Evolutionary conservation across 53 echinoderm and acorn worm species (phyloP).

Genomic region (Paracentrotus lividus): DNA sequence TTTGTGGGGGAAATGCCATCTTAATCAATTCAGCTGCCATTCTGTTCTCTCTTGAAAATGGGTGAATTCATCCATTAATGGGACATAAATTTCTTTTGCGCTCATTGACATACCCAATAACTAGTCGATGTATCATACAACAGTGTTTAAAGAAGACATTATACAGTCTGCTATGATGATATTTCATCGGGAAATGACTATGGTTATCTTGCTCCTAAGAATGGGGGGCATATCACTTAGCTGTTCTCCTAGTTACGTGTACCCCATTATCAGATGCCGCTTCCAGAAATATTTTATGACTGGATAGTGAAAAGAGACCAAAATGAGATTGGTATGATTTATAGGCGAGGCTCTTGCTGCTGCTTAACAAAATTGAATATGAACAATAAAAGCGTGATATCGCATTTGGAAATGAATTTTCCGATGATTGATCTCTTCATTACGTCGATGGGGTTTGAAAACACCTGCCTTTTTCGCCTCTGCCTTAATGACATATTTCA

Average conservation of each 20-base stretch:
- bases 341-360: not conserved
- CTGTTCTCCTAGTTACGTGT: slow-evolving; percentile 52
- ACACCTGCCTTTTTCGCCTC: slow-evolving; percentile 38
- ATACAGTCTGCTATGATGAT: slow-evolving; percentile 18
- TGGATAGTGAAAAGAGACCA: not conserved
- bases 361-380: slow-evolving; percentile 47
- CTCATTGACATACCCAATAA: slow-evolving; percentile 25
- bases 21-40: slow-evolving; percentile 25
- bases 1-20: slow-evolving; percentile 23
- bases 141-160: slow-evolving; percentile 34
- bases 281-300: slow-evolving; percentile 32
- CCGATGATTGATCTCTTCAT: slow-evolving; percentile 44
- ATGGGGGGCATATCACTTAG: slow-evolving; percentile 42
- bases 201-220: not conserved
- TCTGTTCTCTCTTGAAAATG: slow-evolving; percentile 31
- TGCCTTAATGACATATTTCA: slow-evolving; percentile 25
- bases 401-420: slow-evolving; percentile 55
- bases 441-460: not conserved
- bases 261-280: slow-evolving; percentile 35
- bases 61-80: slow-evolving; percentile 47
- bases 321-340: slow-evolving; percentile 57
- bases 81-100: slow-evolving; percentile 36
- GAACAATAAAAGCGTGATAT: slow-evolving; percentile 55
- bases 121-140: slow-evolving; percentile 24
- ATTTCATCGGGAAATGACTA: slow-evolving; percentile 29